phyloP scores from a whole-genome alignment of 2,888 invertebrate genomes.

The Steromphala cineraria region DNA sequence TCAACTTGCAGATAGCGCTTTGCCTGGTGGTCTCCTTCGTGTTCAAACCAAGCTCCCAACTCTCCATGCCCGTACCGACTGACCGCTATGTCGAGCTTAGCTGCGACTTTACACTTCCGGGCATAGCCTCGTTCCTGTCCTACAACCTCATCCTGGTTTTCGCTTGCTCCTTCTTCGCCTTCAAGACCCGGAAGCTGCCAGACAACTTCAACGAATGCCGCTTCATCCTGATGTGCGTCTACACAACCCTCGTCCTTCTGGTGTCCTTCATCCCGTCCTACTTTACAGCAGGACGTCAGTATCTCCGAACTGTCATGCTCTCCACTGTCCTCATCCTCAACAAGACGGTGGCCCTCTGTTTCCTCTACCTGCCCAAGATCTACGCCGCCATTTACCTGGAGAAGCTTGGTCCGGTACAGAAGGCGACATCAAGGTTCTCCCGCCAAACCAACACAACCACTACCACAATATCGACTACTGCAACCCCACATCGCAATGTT shows the following conservation, averaged over 20 bases:
- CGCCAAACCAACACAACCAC: not conserved
- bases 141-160: constrained; percentile 63
- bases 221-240: constrained; percentile 64
- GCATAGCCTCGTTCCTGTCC: constrained; percentile 51
- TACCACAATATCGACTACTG: not conserved
- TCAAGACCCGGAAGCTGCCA: constrained; percentile 66
- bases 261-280: constrained; percentile 63
- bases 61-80: constrained; percentile 41
- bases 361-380: constrained; percentile 48
- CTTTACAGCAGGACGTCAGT: constrained; percentile 49
- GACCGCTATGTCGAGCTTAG: constrained; percentile 55
- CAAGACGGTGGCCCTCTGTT: constrained; percentile 44
- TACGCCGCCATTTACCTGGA: constrained; percentile 42
- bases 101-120: constrained; percentile 49
- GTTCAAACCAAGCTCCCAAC: not conserved
- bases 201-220: constrained; percentile 70
- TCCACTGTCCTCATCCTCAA: constrained; percentile 47
- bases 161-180: constrained; percentile 60
- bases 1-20: constrained; percentile 25
- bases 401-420: not conserved
- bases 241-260: constrained; percentile 65
- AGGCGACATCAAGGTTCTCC: not conserved
- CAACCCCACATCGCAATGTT: not conserved
- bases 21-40: not conserved
- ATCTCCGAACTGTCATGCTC: constrained; percentile 36